phyloP scores from a whole-genome alignment of 2,113 vertebrate genomes.

The Addax nasomaculatus region DNA sequence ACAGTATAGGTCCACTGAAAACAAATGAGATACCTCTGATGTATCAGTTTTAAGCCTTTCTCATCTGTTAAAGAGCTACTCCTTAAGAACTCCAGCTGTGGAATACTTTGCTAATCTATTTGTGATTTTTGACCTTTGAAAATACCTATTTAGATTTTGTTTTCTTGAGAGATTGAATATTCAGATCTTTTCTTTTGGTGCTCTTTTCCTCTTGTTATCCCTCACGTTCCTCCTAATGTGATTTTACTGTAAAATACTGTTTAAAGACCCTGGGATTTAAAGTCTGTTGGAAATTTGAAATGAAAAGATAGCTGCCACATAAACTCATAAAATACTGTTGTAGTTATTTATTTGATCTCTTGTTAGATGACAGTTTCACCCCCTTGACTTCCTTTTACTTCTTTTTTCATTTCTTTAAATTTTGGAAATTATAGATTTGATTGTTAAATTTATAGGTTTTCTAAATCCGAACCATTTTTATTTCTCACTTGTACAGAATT shows the following conservation, averaged over 20 bases:
- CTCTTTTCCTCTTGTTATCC: neutral
- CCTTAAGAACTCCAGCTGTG: neutral
- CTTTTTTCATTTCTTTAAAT: constrained; percentile 20
- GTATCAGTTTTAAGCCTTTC: neutral
- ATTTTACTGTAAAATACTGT: constrained; percentile 1
- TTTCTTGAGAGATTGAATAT: neutral
- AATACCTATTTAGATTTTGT: neutral
- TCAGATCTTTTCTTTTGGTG: constrained; percentile 3
- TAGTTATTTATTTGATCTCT: constrained; percentile 3
- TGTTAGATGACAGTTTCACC: neutral
- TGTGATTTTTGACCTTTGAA: neutral
- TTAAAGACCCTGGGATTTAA: constrained; percentile 1
- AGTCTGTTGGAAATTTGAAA: neutral
- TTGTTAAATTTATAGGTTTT: constrained; percentile 33
- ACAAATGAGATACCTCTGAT: neutral
- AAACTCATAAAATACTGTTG: neutral
- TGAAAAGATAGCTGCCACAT: neutral
- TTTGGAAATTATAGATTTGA: constrained; percentile 13
- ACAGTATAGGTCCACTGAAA: neutral
- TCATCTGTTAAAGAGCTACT: neutral
- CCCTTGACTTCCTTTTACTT: neutral
- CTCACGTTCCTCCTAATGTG: neutral
- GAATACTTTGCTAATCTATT: neutral
- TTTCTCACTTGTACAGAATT: constrained; percentile 47
- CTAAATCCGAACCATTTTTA: constrained; percentile 27